These are phyloP conservation scores for Darevskia mixta DNA, from an alignment of 2,797 vertebrate genomes.

Conservation along the genomic window DNA sequence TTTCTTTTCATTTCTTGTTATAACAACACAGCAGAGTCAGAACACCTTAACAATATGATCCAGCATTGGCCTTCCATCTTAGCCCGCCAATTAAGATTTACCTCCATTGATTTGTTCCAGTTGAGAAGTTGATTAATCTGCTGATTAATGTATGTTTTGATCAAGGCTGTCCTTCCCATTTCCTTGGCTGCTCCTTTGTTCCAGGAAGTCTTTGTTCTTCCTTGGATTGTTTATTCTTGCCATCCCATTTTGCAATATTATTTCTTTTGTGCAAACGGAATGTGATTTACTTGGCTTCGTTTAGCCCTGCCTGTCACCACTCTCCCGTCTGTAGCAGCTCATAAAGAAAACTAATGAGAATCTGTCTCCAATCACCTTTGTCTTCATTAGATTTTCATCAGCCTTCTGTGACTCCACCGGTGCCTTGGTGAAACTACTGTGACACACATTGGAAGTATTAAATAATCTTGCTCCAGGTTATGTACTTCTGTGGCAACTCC, in stretches of 20 bases:
- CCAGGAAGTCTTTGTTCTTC: slow-evolving; percentile 12
- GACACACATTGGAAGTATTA: slow-evolving; percentile 22
- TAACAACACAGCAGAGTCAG: not conserved
- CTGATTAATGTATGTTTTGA: not conserved
- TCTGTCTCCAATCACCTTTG: slow-evolving; percentile 9
- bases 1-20: slow-evolving; percentile 7
- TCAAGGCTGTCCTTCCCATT: not conserved
- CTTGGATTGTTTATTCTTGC: not conserved
- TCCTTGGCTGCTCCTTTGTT: not conserved
- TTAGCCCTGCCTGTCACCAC: slow-evolving; percentile 2
- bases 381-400: slow-evolving; percentile 48
- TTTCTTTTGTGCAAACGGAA: not conserved
- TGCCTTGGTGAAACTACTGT: slow-evolving; percentile 19
- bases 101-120: not conserved
- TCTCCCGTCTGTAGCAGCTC: slow-evolving; percentile 21
- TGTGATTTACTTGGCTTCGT: not conserved
- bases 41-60: not conserved
- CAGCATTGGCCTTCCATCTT: not conserved
- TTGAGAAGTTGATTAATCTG: not conserved
- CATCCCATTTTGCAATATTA: accelerated
- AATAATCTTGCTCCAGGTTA: slow-evolving; percentile 7
- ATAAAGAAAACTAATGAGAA: not conserved
- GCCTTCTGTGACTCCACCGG: not conserved
- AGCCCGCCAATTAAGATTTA: not conserved
- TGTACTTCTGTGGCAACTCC: not conserved